These are phyloP conservation scores for Sepioteuthis lessoniana DNA, from an alignment of 2,888 invertebrate species.

Conservation along the genomic window DNA sequence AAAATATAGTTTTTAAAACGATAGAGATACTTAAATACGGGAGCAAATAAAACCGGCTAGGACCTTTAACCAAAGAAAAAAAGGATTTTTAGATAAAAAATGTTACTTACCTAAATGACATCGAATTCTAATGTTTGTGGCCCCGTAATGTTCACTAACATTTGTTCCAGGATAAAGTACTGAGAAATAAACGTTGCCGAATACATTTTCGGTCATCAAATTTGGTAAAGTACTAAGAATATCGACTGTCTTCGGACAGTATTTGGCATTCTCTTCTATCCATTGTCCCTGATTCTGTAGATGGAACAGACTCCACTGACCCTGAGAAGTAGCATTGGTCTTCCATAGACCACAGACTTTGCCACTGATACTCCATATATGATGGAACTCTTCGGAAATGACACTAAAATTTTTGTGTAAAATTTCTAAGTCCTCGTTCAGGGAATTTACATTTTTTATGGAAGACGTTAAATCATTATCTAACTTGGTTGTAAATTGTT, in stretches of 20 bases:
- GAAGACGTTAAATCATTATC: not conserved
- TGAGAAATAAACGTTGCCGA: conserved; percentile 73
- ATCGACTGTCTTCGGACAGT: conserved; percentile 66
- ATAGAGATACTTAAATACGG: too few relatives aligned
- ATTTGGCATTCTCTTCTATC: conserved; percentile 58
- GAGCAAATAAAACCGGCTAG: too few relatives aligned
- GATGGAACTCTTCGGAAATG: conserved; percentile 52
- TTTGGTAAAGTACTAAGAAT: conserved; percentile 59
- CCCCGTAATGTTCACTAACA: conserved; percentile 70
- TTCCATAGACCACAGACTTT: conserved; percentile 59
- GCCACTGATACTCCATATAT: conserved; percentile 50
- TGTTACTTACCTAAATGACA: conserved; percentile 69
- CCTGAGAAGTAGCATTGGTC: conserved; percentile 64
- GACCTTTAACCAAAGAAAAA: too few relatives aligned
- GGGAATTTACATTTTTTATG: not conserved
- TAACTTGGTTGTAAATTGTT: not conserved
- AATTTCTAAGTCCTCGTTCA: conserved; percentile 46
- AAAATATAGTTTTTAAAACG: too few relatives aligned
- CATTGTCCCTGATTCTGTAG: conserved; percentile 69
- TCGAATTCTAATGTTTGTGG: conserved; percentile 70
- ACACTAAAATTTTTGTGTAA: conserved; percentile 49
- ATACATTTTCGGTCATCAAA: conserved; percentile 68
- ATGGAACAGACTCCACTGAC: conserved; percentile 68
- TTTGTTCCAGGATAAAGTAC: conserved; percentile 69
- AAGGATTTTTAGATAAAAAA: not conserved